phyloP scores from a whole-genome alignment of 2,797 vertebrate species.

The Gila robusta region DNA sequence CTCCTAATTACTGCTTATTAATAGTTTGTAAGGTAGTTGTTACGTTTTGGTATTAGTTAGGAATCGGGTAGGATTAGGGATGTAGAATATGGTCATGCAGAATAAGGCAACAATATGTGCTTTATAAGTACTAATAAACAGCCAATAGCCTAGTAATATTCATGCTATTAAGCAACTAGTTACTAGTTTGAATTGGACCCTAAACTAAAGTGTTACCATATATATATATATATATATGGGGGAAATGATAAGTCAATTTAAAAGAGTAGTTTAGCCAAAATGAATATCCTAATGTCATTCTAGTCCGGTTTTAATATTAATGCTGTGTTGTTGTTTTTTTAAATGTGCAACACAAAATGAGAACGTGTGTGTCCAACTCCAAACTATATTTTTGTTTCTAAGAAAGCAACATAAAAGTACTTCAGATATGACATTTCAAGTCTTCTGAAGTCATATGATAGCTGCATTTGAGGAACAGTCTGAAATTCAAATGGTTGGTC shows the following conservation, averaged over 20 bases:
- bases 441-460: conserved; percentile 1
- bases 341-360: neutral
- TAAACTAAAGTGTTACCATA: no score
- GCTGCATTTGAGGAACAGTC: neutral
- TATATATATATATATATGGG: neutral
- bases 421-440: neutral
- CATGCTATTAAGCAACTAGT: no score
- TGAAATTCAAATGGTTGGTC: neutral
- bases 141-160: no score
- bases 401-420: neutral
- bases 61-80: no score
- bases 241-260: neutral
- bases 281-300: neutral
- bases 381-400: neutral
- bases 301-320: no score
- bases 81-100: no score
- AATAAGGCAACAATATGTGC: no score
- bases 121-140: no score
- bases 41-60: no score
- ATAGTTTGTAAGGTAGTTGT: no score
- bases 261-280: neutral
- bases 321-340: neutral
- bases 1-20: no score
- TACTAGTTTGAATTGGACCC: no score
- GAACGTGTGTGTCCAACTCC: neutral